A percentile compares a stretch with the other conserved stretches of the same genome.
Conservation (phyloP, 2,797 vertebrate genomes). For the Adelosebastes latens region DNA sequence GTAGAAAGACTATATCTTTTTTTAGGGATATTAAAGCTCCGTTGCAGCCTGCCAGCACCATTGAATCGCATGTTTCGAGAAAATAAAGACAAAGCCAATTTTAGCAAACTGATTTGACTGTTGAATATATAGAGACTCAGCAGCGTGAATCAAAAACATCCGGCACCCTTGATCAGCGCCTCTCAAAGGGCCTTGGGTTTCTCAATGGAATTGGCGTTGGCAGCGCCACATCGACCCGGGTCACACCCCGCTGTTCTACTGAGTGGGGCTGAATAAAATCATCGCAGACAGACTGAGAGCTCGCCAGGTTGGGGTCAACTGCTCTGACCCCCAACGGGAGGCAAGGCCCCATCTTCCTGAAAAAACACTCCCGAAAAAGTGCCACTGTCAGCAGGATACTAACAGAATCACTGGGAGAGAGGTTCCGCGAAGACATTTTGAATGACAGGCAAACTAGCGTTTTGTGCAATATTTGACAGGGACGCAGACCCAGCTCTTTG, state of each 20-base stretch:
- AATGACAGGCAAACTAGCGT: conserved; percentile 53
- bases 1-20: conserved; percentile 25
- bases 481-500: conserved; percentile 46
- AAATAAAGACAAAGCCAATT: conserved; percentile 44
- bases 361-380: conserved; percentile 27
- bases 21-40: conserved; percentile 29
- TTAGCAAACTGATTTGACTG: conserved; percentile 53
- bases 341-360: conserved; percentile 55
- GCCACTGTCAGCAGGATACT: conserved; percentile 54
- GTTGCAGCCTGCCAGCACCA: conserved; percentile 36
- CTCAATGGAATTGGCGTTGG: conserved; percentile 62
- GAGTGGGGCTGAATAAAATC: conserved; percentile 73
- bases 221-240: conserved; percentile 62
- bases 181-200: conserved; percentile 53
- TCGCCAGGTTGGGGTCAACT: conserved; percentile 63
- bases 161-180: conserved; percentile 61
- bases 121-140: conserved; percentile 52
- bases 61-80: conserved; percentile 46
- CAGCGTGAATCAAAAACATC: conserved; percentile 72
- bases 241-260: conserved; percentile 72
- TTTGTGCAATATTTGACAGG: conserved; percentile 61
- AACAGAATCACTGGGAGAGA: conserved; percentile 31
- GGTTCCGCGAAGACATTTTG: conserved; percentile 43
- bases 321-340: conserved; percentile 61
- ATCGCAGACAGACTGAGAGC: conserved; percentile 52